Base-by-base conservation (phyloP, 2,113 vertebrate species). In the Rallus limicola region DNA sequence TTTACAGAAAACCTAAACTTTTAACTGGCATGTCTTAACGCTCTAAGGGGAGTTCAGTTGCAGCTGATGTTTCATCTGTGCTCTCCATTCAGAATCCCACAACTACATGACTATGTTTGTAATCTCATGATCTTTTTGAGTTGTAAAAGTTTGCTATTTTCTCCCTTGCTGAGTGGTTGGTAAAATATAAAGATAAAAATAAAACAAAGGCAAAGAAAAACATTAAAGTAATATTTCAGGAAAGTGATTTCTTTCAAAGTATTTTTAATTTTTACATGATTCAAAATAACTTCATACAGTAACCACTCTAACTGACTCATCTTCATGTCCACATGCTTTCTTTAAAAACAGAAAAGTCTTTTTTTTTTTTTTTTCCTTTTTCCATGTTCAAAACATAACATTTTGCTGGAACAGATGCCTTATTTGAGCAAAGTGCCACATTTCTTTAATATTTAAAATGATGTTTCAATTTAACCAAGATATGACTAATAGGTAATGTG, bases 401-500 rank as follows among this genome's bases (percentile, higher is more conserved):
- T 97, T 98, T 97, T 97, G 93, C 92, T 97, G 95, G 94, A 98
- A 98, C 97, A 98, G 97, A 98, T 98, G 97, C 96, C 95, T 98
- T 98, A 92, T 97, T 97, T 97, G 97, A 83, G 88, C 80, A 92
- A 97, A 94, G 91, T 93, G 94, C 87, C 95, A 97, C 88, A 97
- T 98, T 98, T 98, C 92, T 98, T 86, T 95, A 97, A 93, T 98
- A 97, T 97, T 96, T 97, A 91, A 98, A 98, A 97, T 4, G 78
- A 96, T 5, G 48, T 93, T 97, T 97, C 93, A 91, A 31, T 97
- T 97, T 97, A 97, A 98, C 88, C 85, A 95, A 55, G 80, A 90
- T 81, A 87, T 94, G 95, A 97, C 95, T 97, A 97, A 97, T 94
- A 96, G 70, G 79, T 91, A 96, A 63, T 44, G 93, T 76, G 68